These are phyloP conservation scores for Neoaliturus tenellus DNA, from an alignment of 2,888 invertebrate genomes.

Conservation along the genomic window DNA sequence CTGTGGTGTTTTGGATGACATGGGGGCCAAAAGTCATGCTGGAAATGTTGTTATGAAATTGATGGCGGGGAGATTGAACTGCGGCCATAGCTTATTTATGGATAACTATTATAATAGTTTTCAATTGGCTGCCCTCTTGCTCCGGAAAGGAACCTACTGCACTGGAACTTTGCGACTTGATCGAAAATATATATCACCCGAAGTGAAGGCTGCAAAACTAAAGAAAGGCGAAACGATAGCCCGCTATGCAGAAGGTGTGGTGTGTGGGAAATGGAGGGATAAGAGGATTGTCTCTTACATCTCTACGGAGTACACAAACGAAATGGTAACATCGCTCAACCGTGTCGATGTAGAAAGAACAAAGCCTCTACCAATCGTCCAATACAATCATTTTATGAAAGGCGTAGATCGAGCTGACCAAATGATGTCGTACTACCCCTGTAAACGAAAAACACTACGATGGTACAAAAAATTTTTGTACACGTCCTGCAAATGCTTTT, in stretches of 20 bases:
- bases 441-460: conserved; percentile 44
- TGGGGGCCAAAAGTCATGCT: not conserved
- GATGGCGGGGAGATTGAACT: conserved; percentile 7
- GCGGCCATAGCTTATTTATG: conserved; percentile 30
- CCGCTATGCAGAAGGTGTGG: conserved; percentile 1
- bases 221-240: conserved; percentile 62
- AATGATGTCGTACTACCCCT: conserved; percentile 58
- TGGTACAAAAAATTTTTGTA: conserved; percentile 61
- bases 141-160: conserved; percentile 26
- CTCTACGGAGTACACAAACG: conserved; percentile 21
- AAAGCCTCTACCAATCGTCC: conserved; percentile 42
- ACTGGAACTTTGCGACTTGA: conserved; percentile 16
- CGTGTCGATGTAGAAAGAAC: too few species aligned
- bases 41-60: conserved; percentile 11
- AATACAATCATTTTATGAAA: conserved; percentile 54
- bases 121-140: not conserved
- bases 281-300: conserved; percentile 11
- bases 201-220: not conserved
- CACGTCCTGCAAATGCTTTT: conserved; percentile 59
- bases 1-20: conserved; percentile 25
- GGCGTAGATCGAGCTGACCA: conserved; percentile 55
- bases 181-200: not conserved
- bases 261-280: conserved; percentile 40
- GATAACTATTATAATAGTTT: conserved; percentile 14
- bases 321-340: too few species aligned